phyloP scores from a whole-genome alignment of 1,140 invertebrate species.

The Eurosta solidaginis region DNA sequence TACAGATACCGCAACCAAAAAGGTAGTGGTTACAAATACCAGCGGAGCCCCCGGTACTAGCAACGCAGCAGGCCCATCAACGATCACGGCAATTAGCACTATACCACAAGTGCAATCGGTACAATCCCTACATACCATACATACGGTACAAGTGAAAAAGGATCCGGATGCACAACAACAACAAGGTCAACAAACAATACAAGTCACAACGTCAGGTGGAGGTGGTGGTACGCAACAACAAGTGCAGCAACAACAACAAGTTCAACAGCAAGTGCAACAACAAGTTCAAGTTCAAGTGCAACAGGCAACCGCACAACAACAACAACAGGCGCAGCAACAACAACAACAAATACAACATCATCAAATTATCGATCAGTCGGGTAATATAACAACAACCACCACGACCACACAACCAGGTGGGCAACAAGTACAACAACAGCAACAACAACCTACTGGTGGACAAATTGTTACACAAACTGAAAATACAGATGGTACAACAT shows the following conservation, averaged over 20 bases:
- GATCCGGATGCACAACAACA: constrained; percentile 58
- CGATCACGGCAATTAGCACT: constrained; percentile 38
- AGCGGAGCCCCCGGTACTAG: constrained; percentile 28
- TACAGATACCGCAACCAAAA: not conserved
- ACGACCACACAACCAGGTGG: constrained; percentile 22
- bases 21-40: not conserved
- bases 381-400: constrained; percentile 38
- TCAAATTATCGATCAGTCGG: constrained; percentile 48
- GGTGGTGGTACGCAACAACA: constrained; percentile 47
- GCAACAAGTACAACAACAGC: constrained; percentile 37
- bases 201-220: constrained; percentile 43
- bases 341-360: constrained; percentile 51
- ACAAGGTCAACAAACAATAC: constrained; percentile 43
- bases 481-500: constrained; percentile 54
- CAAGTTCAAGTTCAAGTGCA: constrained; percentile 49
- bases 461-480: constrained; percentile 56
- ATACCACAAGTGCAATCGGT: constrained; percentile 56
- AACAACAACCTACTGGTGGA: constrained; percentile 42
- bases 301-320: constrained; percentile 46
- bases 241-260: constrained; percentile 38
- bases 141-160: constrained; percentile 58
- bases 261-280: constrained; percentile 41
- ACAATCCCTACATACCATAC: constrained; percentile 54
- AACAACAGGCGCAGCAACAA: constrained; percentile 35
- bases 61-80: constrained; percentile 38